Percentiles rank a stretch among this genome's conserved stretches.
Evolutionary conservation across 1,140 invertebrate genomes (phyloP).

Genomic region (Sycophaga agraensis): DNA sequence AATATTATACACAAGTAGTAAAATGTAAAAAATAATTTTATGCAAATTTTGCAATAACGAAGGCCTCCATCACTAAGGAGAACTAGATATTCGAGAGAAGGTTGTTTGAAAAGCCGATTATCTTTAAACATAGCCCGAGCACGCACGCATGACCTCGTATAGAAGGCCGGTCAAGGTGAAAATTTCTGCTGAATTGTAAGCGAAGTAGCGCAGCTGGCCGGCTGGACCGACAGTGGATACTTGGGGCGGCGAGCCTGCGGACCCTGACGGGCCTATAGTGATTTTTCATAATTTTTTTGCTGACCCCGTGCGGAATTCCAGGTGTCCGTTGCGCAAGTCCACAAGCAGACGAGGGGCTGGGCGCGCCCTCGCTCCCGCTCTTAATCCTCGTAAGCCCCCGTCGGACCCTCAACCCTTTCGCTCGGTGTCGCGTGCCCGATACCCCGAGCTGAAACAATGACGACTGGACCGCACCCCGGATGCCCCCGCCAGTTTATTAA

Average conservation of each 20-base stretch:
- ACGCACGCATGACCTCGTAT: background rate
- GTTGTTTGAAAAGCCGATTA: too few relatives aligned
- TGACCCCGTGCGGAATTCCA: conserved; percentile 42
- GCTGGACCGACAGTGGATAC: background rate
- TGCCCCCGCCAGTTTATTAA: conserved; percentile 48
- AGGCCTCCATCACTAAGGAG: too few relatives aligned
- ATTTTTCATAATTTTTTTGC: too few relatives aligned
- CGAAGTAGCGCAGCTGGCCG: background rate
- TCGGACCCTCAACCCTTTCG: conserved; percentile 43
- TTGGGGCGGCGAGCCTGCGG: too few relatives aligned
- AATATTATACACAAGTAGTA: too few relatives aligned
- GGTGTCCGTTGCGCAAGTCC: conserved; percentile 45
- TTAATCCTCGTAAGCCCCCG: conserved; percentile 26
- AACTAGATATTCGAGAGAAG: too few relatives aligned
- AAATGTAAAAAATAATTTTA: too few relatives aligned
- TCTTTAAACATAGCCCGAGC: background rate
- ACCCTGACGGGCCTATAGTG: background rate
- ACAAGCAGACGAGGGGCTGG: background rate
- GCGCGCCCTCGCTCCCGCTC: background rate
- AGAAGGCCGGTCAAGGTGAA: too few relatives aligned
- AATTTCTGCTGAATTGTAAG: too few relatives aligned
- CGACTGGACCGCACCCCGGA: conserved; percentile 56
- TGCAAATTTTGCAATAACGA: too few relatives aligned
- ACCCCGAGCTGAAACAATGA: conserved; percentile 49
- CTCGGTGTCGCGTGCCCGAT: conserved; percentile 48